These are phyloP conservation scores for Dipodomys spectabilis DNA, from an alignment of 2,113 vertebrate genomes.

Conservation along the genomic window DNA sequence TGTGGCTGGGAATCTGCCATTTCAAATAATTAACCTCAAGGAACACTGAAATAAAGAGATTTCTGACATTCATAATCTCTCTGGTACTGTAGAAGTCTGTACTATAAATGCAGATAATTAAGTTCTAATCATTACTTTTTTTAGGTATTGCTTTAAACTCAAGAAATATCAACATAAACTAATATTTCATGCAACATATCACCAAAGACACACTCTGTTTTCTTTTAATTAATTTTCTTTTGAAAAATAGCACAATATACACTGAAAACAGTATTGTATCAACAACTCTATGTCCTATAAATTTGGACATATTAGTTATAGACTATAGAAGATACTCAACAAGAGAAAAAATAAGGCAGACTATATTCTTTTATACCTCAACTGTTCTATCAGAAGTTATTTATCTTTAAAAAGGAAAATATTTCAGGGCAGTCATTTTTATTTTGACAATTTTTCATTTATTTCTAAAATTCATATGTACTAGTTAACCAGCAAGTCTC, in stretches of 20 bases:
- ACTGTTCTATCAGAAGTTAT: neutral
- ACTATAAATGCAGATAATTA: neutral
- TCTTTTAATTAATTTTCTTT: neutral
- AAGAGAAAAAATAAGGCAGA: neutral
- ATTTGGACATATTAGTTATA: slow-evolving; percentile 23
- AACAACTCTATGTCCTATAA: neutral
- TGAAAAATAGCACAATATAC: neutral
- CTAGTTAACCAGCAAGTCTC: neutral
- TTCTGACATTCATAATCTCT: slow-evolving; percentile 27
- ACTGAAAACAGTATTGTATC: slow-evolving; percentile 10
- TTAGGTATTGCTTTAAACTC: slow-evolving; percentile 35
- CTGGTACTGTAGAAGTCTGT: slow-evolving; percentile 34
- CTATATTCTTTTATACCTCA: slow-evolving; percentile 25
- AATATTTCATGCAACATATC: slow-evolving; percentile 34
- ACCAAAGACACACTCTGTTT: slow-evolving; percentile 37
- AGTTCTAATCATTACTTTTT: slow-evolving; percentile 53
- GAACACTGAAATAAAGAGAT: neutral
- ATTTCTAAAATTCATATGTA: slow-evolving; percentile 34
- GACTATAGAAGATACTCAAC: slow-evolving; percentile 46
- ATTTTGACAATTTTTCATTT: slow-evolving; percentile 35
- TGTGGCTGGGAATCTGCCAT: neutral
- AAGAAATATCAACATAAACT: slow-evolving; percentile 34
- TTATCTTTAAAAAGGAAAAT: slow-evolving; percentile 34
- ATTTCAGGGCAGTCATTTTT: neutral
- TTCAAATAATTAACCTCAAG: neutral